A percentile compares a stretch with the other conserved stretches of the same genome.
phyloP scores from a whole-genome alignment of 2,113 vertebrate genomes.

The Dasyornis broadbenti region DNA sequence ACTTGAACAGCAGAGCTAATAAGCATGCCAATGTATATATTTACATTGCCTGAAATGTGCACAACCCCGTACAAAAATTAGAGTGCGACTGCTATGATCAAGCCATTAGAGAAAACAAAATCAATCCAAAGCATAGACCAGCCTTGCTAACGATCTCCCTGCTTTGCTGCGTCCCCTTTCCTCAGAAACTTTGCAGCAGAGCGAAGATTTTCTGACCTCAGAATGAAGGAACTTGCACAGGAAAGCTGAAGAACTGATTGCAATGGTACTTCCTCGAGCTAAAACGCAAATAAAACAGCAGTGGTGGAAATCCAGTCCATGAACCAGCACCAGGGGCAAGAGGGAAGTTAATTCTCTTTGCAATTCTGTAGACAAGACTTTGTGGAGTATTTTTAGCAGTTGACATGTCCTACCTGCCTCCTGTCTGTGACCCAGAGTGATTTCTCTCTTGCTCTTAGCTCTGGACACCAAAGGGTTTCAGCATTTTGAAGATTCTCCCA shows the following conservation, averaged over 20 bases:
- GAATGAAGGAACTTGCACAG: not conserved
- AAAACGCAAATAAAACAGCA: not conserved
- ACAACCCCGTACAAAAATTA: slow-evolving; percentile 53
- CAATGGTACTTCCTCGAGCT: not conserved
- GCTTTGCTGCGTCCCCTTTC: not conserved
- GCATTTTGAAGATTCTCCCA: not conserved
- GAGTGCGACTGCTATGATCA: slow-evolving; percentile 54
- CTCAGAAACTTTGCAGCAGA: not conserved
- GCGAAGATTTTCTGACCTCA: not conserved
- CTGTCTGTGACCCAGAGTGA: not conserved
- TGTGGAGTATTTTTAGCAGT: not conserved
- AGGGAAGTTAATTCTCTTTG: not conserved
- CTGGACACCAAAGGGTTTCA: not conserved
- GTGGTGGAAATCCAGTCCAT: not conserved
- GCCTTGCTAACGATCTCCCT: slow-evolving; percentile 17
- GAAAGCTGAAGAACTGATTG: not conserved
- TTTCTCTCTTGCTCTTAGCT: not conserved
- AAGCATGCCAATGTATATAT: slow-evolving; percentile 65
- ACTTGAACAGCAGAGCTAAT: slow-evolving; percentile 58
- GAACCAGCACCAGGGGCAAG: not conserved
- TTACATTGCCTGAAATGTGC: slow-evolving; percentile 63
- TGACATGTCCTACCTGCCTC: not conserved
- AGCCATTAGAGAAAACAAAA: slow-evolving; percentile 57
- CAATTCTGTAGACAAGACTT: not conserved
- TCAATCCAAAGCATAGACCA: slow-evolving; percentile 13